Evolutionary conservation across 2,797 vertebrate species (phyloP).

Genomic region (Lates japonicus): DNA sequence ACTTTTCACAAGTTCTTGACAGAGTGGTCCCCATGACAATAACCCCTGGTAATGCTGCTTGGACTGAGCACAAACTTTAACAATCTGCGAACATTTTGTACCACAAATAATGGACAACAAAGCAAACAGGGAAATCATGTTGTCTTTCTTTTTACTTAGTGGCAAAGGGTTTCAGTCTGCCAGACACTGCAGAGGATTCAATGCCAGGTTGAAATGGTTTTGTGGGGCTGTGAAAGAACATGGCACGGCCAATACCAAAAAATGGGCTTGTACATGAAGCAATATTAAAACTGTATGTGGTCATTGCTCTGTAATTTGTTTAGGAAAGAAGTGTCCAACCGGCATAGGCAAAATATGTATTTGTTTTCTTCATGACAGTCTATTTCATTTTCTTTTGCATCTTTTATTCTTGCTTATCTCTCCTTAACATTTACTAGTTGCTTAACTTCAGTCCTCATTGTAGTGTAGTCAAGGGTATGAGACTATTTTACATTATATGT

Average conservation of each 20-base stretch:
- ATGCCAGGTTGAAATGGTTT: conserved; percentile 15
- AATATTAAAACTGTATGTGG: conserved; percentile 12
- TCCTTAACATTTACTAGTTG: neutral
- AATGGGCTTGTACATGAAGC: neutral
- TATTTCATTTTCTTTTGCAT: conserved; percentile 11
- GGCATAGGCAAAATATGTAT: neutral
- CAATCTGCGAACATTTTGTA: conserved; percentile 72
- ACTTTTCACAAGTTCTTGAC: conserved; percentile 54
- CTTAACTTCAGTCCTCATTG: neutral
- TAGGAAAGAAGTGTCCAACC: neutral
- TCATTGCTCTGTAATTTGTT: conserved; percentile 12
- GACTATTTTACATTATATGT: neutral
- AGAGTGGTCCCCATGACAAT: conserved; percentile 79
- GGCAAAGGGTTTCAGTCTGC: conserved; percentile 83
- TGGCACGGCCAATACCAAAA: conserved; percentile 12
- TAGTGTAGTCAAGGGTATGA: neutral
- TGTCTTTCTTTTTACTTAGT: conserved; percentile 66
- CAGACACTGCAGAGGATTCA: conserved; percentile 35
- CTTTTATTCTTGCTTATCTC: neutral
- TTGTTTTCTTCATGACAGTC: neutral
- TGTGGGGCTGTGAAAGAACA: neutral
- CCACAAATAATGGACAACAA: conserved; percentile 70
- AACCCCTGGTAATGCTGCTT: conserved; percentile 77
- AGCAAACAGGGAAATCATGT: conserved; percentile 65
- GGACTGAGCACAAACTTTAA: conserved; percentile 76